Evolutionary conservation across 2,113 vertebrate species (phyloP), one percentile per base, ranked within the genome.

Genomic region (Indri indri): DNA sequence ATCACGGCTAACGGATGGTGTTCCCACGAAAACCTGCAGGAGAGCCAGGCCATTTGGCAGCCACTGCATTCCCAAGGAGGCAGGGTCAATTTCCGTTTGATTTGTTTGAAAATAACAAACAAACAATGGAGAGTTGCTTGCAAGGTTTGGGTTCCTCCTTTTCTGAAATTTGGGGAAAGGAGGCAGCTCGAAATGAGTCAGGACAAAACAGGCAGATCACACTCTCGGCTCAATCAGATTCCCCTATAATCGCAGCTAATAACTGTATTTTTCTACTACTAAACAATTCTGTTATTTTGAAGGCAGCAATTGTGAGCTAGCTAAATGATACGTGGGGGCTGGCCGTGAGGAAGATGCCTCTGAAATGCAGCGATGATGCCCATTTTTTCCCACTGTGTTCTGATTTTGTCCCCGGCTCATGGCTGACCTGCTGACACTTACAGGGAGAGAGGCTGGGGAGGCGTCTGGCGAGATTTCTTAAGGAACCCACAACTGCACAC

Each of bases 231-330:
- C 88, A 66, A 34, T 77, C 23, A 13, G 94, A 81, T 77, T 66
- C 87, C 96, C 97, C 97, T 97, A 25, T 95, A 85, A 97, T 98
- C 94, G 95, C 10, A 81, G 96, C 80, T 97, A 95, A 97, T 97
- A 71, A 94, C 97, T 97, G 79, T 98, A 63, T 97, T 97, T 97
- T 98, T 93, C 87, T 82, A 76, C 87, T 57, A 81, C 91, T 91
- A 95, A 95, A 96, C 95, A 93, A 93, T 97, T 94, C 95, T 68
- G 80, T 94, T 88, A 68, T 93, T 96, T 95, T 94, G 83, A 95
- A 94, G 91, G 82, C 90, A 82, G 89, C 91, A 70, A 57, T 80
- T 90, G 91, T 0, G 2, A 94, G 88, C 32, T 1, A 66, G 82
- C 65, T 70, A 70, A 91, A 73, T 23, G 77, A 37, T 71, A 8